Evolutionary conservation across 1,140 invertebrate genomes (phyloP), one percentile per base, ranked within the genome.

Genomic region (Drosophila rufa): DNA sequence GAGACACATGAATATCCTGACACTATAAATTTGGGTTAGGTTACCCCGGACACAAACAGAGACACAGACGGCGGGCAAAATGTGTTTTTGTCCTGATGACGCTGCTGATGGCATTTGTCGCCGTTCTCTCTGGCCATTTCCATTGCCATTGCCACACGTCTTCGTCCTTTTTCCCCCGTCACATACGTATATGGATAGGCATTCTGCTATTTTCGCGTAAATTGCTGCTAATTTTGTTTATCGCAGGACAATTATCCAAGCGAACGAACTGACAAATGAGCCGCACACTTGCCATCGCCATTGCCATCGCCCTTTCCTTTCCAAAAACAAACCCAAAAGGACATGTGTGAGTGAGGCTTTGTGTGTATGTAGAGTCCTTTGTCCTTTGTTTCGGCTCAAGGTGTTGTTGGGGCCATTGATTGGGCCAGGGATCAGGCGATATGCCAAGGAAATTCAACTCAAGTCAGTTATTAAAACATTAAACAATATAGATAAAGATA

Each of bases 211-310:
- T 82, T 87, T 76, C 86, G 87, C 90, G 82, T 86, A 92, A 92
- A 92, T 91, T 90, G 90, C 90, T 92, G 90, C 90, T 91, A 91
- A 91, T 91, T 91, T 91, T 86, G 90, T 91, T 91, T 91, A 91
- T 91, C 84, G 90, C 85, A 85, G 90, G 79, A 91, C 90, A 91
- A 91, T 91, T 91, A 91, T 91, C 90, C 90, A 91, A 83, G 73
- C 77, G 90, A 91, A 91, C 82, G 90, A 86, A 82, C 90, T 91
- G 90, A 91, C 90, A 91, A 91, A 91, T 91, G 90, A 91, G 90
- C 84, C 90, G 61, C 64, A 85, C 75, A 79, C 56, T 79, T 71
- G 33, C 33, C 33, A 36, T 36, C 11, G 33, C 33, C 33, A 2
- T 30, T 6, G 75, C 66, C 42, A 51, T 36, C 42, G 56, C 51